Evolutionary conservation across 2,113 vertebrate genomes (phyloP).

Genomic region (Lonchura striata): DNA sequence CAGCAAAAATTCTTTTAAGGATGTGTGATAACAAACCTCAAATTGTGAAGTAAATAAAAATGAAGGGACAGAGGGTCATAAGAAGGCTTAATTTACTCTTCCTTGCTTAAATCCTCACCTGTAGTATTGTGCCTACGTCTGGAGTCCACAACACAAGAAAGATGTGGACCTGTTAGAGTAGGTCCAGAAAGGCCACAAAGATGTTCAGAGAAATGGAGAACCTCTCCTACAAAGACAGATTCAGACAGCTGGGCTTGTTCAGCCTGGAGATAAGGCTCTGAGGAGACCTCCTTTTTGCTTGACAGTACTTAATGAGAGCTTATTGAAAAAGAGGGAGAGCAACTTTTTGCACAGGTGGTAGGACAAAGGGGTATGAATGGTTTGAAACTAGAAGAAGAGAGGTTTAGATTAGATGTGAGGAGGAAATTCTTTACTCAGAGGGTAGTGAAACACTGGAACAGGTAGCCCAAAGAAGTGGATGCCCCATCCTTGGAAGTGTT

Average conservation of each 20-base stretch:
- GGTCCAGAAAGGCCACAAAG: background rate
- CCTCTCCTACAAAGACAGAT: background rate
- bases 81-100: background rate
- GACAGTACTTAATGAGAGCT: background rate
- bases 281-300: background rate
- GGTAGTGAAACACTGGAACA: background rate
- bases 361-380: background rate
- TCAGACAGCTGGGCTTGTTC: background rate
- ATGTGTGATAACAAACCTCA: background rate
- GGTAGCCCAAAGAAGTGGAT: background rate
- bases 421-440: background rate
- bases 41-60: background rate
- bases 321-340: background rate
- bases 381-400: background rate
- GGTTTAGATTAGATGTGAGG: background rate
- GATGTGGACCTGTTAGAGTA: background rate
- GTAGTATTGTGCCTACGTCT: background rate
- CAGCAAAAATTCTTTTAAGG: background rate
- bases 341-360: background rate
- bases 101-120: background rate
- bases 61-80: background rate
- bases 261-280: background rate
- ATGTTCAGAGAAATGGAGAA: background rate
- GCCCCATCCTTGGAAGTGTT: background rate
- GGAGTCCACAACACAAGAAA: background rate